Base-by-base conservation (phyloP, 92 coral and sea anemone genomes). In the Pocillopora meandrina region DNA sequence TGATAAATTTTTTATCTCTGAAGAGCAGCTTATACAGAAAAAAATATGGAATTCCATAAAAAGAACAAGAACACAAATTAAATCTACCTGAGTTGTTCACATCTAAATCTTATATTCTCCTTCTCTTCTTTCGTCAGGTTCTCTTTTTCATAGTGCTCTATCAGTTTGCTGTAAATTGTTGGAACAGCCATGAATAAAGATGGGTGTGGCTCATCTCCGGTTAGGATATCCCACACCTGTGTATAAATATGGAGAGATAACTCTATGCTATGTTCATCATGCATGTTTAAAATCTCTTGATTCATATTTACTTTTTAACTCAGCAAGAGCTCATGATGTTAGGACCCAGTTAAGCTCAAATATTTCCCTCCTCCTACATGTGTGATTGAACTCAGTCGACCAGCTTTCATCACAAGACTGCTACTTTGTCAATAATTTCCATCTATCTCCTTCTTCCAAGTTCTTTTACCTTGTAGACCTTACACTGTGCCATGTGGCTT, bases 181-280 rank as follows among this genome's bases (percentile, higher is more conserved):
- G 98, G 98, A 23, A 95, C 98, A 12, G 98, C 98, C 98, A 95
- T 95, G 69, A 95, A 95, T 21, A 95, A 81, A 66, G 90, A 88
- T 52, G 94, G 90, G 19, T 55, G 82, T 14, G 90, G 92, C 16
- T 87, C 62, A 3, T 85, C 67, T 16, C 88, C 76, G 5, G 85
- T 87, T 4, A 95, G 85, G 73, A 84, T 63, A 64, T 83, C 82
- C 98, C 98, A 95, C 33, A 95, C 95, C 98, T 95, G 26, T 12
- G n/a, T 3, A 64, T n/a, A 7, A 61, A 18, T 13, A 12, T 13
- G 60, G 61, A 3, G 1, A 35, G 42, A 70, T 23, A 15, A 23
- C 56, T 13, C 73, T 42, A 7, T 42, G 52, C 52, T 42, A 42
- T 42, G 52, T 42, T 7, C 52, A 42, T 42, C 52, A 42, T 42